These are phyloP conservation scores for Hemistola chrysoprasaria DNA, from an alignment of 2,888 invertebrate genomes.

Conservation along the genomic window DNA sequence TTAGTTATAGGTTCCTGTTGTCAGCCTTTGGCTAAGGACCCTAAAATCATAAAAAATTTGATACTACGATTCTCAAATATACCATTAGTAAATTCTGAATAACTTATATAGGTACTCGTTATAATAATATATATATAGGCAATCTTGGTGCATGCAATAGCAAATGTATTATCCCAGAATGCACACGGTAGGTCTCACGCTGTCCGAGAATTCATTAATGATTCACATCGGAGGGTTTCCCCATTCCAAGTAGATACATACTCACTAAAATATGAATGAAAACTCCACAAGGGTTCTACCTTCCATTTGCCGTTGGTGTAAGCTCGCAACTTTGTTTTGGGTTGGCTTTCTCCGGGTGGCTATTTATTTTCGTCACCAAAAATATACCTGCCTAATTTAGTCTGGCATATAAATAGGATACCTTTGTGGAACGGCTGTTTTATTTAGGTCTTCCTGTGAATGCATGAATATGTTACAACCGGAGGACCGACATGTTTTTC, in stretches of 20 bases:
- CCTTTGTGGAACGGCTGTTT: too few relatives aligned
- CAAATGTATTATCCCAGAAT: slow-evolving; percentile 23
- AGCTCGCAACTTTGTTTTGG: slow-evolving; percentile 14
- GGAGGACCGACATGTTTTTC: too few relatives aligned
- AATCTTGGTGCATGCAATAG: slow-evolving; percentile 10
- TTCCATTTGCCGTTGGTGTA: slow-evolving; percentile 16
- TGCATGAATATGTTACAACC: too few relatives aligned
- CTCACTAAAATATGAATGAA: slow-evolving; percentile 62
- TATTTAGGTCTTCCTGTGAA: too few relatives aligned
- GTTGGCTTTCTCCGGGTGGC: not conserved
- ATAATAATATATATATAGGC: slow-evolving; percentile 15
- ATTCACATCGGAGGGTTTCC: slow-evolving; percentile 51
- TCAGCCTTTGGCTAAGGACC: too few relatives aligned
- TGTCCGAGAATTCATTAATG: slow-evolving; percentile 48
- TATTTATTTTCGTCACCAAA: not conserved
- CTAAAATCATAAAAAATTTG: too few relatives aligned
- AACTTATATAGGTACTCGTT: too few relatives aligned
- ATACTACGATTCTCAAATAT: too few relatives aligned
- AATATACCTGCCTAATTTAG: too few relatives aligned
- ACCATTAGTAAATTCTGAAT: too few relatives aligned
- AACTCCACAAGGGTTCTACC: slow-evolving; percentile 26
- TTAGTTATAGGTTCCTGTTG: too few relatives aligned
- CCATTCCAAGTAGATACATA: slow-evolving; percentile 28
- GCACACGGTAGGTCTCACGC: slow-evolving; percentile 60
- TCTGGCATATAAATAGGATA: too few relatives aligned